Base-by-base conservation (phyloP, 2,888 invertebrate species). In the Magallana nippona region DNA sequence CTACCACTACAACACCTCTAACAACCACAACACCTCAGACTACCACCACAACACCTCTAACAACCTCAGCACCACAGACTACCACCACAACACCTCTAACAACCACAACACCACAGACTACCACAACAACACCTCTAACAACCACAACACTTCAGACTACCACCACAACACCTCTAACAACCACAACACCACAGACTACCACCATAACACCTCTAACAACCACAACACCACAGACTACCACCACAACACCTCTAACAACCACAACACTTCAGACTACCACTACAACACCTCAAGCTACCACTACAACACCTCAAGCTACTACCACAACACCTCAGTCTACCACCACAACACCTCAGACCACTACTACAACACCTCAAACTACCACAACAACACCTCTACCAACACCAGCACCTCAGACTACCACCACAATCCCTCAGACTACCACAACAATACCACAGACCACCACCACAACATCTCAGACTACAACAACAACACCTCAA, bases 31-130 rank as follows among this genome's bases (percentile, higher is more conserved):
- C 17, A 17, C 1, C 81, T 17, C 32, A 44, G 55, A 77, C 55
- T 1, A 71, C 55, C 10, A 15, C 55, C 27, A 10, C 60, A n/a
- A 13, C 0, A 2, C 17, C 17, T 10, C 60, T 60, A 58, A 60
- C 81, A 1, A 81, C 63, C 22, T 63, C 81, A 62, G 8, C 19
- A 55, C n/a, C n/a, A 15, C 1, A 11, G 3, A 58, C 57, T 11
- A 22, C 80, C n/a, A 17, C 62, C 32, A 63, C 81, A 44, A 81
- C 32, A 60, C 17, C 44, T 22, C 0, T 17, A 13, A 82, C 82
- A 71, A 82, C 82, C 10, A 71, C 82, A n/a, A 82, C 71, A 15
- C 44, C 84, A 56, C 5, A 56, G 63, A 32, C 55, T 44, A 81
- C 63, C 15, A 82, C 56, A n/a, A 71, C 77, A 22, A 2, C 17